Evolutionary conservation across 2,113 vertebrate genomes (phyloP).

Genomic region (Balaeniceps rex): DNA sequence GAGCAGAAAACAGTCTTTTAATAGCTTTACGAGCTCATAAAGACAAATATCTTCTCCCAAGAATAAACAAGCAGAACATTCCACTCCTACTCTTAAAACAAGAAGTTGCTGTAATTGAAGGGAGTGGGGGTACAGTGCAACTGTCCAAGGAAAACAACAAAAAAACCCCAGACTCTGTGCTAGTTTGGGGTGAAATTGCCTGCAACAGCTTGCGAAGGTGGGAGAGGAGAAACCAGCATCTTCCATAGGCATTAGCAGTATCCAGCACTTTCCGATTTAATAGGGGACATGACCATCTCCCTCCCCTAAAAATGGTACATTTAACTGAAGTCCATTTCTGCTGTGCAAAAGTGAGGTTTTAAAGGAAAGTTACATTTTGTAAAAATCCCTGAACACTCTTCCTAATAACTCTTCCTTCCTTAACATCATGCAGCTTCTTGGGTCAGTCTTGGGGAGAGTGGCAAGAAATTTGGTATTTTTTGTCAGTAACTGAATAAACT

Average conservation of each 20-base stretch:
- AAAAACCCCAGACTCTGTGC: not conserved
- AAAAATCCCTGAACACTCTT: not conserved
- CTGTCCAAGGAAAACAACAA: not conserved
- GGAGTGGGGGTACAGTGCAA: not conserved
- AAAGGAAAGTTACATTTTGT: not conserved
- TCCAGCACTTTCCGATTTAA: not conserved
- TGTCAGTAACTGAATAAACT: not conserved
- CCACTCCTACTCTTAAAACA: not conserved
- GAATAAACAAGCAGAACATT: conserved; percentile 31
- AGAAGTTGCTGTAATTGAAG: not conserved
- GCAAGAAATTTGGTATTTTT: not conserved
- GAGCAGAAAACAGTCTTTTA: conserved; percentile 18
- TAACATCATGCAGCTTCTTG: not conserved
- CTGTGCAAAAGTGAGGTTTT: not conserved
- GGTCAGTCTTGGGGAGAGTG: not conserved
- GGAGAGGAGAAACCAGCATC: not conserved
- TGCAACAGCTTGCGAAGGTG: not conserved
- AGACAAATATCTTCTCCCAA: conserved; percentile 7
- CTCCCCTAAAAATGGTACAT: not conserved
- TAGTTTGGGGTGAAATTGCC: not conserved
- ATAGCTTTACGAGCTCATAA: conserved; percentile 36
- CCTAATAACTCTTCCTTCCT: not conserved
- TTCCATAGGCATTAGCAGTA: not conserved
- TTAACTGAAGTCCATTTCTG: not conserved
- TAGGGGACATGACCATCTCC: not conserved